phyloP scores from a whole-genome alignment of 2,797 vertebrate genomes.

The Falco peregrinus region DNA sequence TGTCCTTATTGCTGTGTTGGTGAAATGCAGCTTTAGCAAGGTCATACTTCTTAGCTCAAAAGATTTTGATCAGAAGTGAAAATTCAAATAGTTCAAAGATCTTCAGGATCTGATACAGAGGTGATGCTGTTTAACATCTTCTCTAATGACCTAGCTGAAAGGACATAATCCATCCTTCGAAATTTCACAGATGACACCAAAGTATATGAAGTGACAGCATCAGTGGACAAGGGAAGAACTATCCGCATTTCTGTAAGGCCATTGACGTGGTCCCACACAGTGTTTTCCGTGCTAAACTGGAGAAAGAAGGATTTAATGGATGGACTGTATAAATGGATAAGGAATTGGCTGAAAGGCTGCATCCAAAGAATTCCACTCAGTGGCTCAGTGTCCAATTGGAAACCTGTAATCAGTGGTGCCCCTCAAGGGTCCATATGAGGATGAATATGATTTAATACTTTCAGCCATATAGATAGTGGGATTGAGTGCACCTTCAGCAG shows the following conservation, averaged over 20 bases:
- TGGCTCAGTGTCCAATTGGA: not conserved
- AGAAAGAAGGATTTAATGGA: not conserved
- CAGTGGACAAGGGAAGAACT: not conserved
- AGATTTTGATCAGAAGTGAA: not conserved
- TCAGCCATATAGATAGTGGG: not conserved
- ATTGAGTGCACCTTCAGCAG: not conserved
- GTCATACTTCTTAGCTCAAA: not conserved
- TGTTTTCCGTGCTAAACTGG: not conserved
- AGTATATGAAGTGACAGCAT: not conserved
- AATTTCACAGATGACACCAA: not conserved
- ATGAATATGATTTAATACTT: not conserved
- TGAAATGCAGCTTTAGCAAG: not conserved
- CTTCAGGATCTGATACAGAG: not conserved
- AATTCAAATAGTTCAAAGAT: not conserved
- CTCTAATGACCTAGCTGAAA: not conserved
- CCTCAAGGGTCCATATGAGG: not conserved
- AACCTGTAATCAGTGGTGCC: not conserved
- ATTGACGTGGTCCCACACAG: not conserved
- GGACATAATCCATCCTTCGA: not conserved
- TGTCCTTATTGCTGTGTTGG: not conserved
- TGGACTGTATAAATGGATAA: not conserved
- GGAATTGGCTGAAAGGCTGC: not conserved
- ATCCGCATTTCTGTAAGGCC: not conserved
- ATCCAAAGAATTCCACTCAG: not conserved
- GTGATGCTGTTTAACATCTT: not conserved